Conservation (phyloP, 2,888 invertebrate genomes). For the Patella ulyssiponensis region DNA sequence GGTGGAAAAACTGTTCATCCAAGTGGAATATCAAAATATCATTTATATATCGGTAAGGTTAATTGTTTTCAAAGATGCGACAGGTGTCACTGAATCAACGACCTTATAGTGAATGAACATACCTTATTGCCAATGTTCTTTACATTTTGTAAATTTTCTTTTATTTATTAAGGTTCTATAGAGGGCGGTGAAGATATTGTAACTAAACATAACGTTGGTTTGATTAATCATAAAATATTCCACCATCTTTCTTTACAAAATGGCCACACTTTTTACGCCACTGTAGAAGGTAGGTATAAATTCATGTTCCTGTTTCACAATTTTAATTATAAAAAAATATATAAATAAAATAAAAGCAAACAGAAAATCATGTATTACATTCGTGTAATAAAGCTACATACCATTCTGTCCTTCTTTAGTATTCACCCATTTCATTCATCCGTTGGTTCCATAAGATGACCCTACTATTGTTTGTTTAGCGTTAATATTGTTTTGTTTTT, state of each 20-base stretch:
- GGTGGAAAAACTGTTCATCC: conserved; percentile 4
- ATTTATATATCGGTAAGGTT: conserved; percentile 16
- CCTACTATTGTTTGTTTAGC: background rate
- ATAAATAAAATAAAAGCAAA: too few relatives aligned
- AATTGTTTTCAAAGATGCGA: background rate
- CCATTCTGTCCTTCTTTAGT: too few relatives aligned
- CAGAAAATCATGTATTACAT: too few relatives aligned
- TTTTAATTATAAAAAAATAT: too few relatives aligned
- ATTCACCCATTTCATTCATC: too few relatives aligned
- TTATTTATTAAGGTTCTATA: conserved; percentile 37
- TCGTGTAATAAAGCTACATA: background rate
- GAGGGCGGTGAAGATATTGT: conserved; percentile 44
- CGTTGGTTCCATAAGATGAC: too few relatives aligned
- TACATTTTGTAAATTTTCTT: background rate
- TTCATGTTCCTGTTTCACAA: too few relatives aligned
- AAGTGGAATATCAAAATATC: conserved; percentile 20
- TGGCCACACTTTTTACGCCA: conserved; percentile 48
- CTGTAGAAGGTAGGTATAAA: conserved; percentile 42
- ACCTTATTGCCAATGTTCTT: too few relatives aligned
- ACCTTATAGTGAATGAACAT: too few relatives aligned
- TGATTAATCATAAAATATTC: conserved; percentile 45
- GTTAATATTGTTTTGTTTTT: background rate
- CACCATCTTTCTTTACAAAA: conserved; percentile 42
- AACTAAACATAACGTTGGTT: conserved; percentile 43
- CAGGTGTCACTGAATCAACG: too few relatives aligned